Conservation (phyloP, 2,797 vertebrate genomes). For the Cygnus olor region DNA sequence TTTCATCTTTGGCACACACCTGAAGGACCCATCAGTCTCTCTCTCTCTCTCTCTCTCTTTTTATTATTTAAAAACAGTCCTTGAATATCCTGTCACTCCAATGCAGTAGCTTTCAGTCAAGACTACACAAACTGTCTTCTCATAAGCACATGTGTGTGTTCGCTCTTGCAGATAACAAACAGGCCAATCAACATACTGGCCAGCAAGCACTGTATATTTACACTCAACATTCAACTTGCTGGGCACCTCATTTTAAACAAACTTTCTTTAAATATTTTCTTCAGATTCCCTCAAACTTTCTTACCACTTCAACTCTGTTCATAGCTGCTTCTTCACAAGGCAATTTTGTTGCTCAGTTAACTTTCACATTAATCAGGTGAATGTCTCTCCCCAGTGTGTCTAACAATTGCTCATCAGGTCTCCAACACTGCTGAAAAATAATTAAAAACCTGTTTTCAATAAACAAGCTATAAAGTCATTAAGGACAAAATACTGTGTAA, state of each 20-base stretch:
- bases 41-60: neutral
- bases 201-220: neutral
- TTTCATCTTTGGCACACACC: neutral
- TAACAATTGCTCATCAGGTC: conserved; percentile 58
- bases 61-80: too few species aligned
- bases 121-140: neutral
- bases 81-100: neutral
- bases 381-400: conserved; percentile 31
- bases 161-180: neutral
- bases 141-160: neutral
- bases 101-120: neutral
- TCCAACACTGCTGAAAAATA: conserved; percentile 50
- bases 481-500: conserved; percentile 2
- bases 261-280: neutral
- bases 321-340: conserved; percentile 28
- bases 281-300: neutral
- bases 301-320: neutral
- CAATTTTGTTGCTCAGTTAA: conserved; percentile 54
- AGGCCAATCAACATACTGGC: neutral
- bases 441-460: conserved; percentile 58
- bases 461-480: conserved; percentile 63
- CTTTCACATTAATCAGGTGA: conserved; percentile 67
- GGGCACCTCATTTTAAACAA: neutral
- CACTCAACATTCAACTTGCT: neutral
- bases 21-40: neutral